A percentile compares a stretch with the other conserved stretches of the same genome.
phyloP scores from a whole-genome alignment of 92 coral and sea anemone genomes.

The Epizoanthus scotinus region DNA sequence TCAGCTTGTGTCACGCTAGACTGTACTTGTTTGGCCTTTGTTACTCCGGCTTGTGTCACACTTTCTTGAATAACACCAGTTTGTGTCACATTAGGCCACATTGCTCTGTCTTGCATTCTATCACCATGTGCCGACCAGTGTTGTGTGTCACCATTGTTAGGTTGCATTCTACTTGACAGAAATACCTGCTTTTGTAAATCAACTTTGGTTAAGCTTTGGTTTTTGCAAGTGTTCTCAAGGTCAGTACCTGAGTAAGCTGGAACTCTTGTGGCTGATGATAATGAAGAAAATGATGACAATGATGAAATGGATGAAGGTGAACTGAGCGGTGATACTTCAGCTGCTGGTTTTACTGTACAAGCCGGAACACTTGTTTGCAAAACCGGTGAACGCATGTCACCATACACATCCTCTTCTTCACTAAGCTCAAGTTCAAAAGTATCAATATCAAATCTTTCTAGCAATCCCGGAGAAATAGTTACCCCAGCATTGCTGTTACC shows the following conservation, averaged over 20 bases:
- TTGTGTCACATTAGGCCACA: too few relatives aligned
- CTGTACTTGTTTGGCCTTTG: not conserved
- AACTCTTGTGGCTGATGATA: slow-evolving; percentile 54
- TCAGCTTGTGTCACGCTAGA: not conserved
- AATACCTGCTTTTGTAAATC: not conserved
- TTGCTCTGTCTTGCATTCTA: too few relatives aligned
- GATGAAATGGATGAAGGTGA: slow-evolving; percentile 84
- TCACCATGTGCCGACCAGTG: not conserved
- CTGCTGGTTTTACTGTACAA: not conserved
- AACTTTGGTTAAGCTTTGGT: not conserved
- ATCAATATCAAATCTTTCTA: slow-evolving; percentile 30
- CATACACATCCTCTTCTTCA: slow-evolving; percentile 13
- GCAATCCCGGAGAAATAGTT: not conserved
- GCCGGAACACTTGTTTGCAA: not conserved
- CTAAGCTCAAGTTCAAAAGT: slow-evolving; percentile 24
- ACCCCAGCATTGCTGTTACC: not conserved
- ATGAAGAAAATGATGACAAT: slow-evolving; percentile 70
- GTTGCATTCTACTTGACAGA: not conserved
- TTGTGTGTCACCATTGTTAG: not conserved
- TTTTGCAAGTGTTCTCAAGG: not conserved
- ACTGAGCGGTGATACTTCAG: slow-evolving; percentile 57
- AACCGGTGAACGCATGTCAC: not conserved
- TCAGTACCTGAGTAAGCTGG: slow-evolving; percentile 30
- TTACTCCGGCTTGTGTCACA: not conserved
- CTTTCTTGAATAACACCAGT: too few relatives aligned